Base-by-base conservation (phyloP, 2,888 invertebrate genomes). In the Zygogramma bicolorata region DNA sequence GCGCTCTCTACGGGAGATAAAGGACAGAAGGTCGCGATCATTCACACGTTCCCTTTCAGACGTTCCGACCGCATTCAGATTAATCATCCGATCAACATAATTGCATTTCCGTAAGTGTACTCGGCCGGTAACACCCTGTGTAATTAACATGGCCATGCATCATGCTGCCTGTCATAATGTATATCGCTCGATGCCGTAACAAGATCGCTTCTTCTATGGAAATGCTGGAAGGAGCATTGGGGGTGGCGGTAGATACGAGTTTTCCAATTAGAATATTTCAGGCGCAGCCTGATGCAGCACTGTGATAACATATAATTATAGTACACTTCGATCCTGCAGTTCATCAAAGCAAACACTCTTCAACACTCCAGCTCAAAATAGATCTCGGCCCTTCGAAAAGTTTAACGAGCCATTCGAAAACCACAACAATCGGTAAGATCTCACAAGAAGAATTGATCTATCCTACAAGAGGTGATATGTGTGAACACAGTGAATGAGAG, bases 71-170 rank as follows among this genome's bases (percentile, higher is more conserved):
- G 81, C 83, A 81, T 81, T 82, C 82, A 83, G 81, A 84, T 84
- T 84, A 84, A 84, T 84, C 84, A 84, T 83, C 80, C 81, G 79
- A 78, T 80, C 77, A 82, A 83, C 83, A 84, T 85, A 84, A 85
- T 84, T 84, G 83, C 83, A 81, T 84, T 84, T 84, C 83, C 84
- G 83, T 83, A 83, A 85, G 84, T 84, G 83, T 82, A 81, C 79
- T 82, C 79, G 79, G 76, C 76, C 77, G 79, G 77, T 78, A 81
- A 80, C 82, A 81, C 84, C 81, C 83, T 79, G 81, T 81, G 83
- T 82, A 85, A 85, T 85, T 84, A 85, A 84, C 84, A 82, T 73
- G 74, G 80, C 81, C 75, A 84, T 84, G 82, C 78, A 83, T 85
- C 83, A 83, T 81, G 79, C 74, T 68, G 68, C 71, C 75, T 81